phyloP scores from a whole-genome alignment of 1,140 invertebrate genomes.

The Thaumatotibia leucotreta region DNA sequence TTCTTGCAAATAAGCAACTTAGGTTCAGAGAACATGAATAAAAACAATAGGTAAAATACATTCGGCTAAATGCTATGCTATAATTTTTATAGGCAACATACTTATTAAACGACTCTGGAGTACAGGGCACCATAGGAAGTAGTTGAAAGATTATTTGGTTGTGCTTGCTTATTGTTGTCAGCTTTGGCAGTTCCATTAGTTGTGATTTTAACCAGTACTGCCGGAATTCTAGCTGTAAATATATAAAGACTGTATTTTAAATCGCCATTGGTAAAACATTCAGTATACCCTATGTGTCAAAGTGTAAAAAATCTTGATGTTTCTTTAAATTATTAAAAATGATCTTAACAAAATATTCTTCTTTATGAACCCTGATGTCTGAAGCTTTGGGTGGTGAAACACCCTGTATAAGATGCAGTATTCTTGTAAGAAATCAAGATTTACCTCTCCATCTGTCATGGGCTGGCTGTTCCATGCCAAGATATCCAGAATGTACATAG shows the following conservation, averaged over 20 bases:
- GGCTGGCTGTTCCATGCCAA: conserved; percentile 88
- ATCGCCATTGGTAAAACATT: neutral
- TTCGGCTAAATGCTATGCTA: too few relatives aligned
- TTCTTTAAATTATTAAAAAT: too few relatives aligned
- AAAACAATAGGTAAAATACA: too few relatives aligned
- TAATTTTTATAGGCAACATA: conserved; percentile 42
- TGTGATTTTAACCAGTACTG: conserved; percentile 86
- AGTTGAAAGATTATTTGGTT: conserved; percentile 73
- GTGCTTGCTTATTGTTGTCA: conserved; percentile 44
- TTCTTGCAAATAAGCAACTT: too few relatives aligned
- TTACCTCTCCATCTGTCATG: conserved; percentile 88
- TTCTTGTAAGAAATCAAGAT: conserved; percentile 12
- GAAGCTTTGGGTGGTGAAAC: too few relatives aligned
- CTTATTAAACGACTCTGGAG: conserved; percentile 42
- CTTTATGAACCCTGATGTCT: too few relatives aligned
- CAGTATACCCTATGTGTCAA: too few relatives aligned
- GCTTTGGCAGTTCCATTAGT: conserved; percentile 78
- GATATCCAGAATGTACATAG: conserved; percentile 88
- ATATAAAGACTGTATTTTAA: conserved; percentile 23
- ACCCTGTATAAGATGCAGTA: too few relatives aligned
- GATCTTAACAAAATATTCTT: too few relatives aligned
- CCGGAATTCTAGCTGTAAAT: conserved; percentile 84
- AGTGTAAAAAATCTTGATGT: too few relatives aligned
- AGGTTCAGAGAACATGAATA: too few relatives aligned
- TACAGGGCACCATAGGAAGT: conserved; percentile 48